phyloP scores from a whole-genome alignment of 2,113 vertebrate genomes.

The Pteruthius melanotis region DNA sequence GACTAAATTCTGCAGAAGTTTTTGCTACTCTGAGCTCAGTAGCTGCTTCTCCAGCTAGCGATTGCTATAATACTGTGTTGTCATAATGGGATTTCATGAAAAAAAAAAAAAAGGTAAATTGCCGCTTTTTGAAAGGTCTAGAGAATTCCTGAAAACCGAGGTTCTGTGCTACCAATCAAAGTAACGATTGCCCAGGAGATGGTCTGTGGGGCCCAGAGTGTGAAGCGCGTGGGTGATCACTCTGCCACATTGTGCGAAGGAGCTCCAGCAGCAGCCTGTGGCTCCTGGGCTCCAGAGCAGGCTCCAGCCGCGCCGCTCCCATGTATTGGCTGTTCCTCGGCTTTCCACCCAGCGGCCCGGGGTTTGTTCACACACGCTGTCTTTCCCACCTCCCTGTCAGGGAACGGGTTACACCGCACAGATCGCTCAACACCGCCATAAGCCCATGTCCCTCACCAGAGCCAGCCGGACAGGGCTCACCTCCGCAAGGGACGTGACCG shows the following conservation, averaged over 20 bases:
- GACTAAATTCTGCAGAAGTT: neutral
- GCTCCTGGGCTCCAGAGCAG: neutral
- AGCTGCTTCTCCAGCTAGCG: neutral
- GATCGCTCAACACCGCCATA: accelerated
- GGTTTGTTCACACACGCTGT: neutral
- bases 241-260: accelerated
- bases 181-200: neutral
- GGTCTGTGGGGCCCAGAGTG: neutral
- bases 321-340: accelerated
- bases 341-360: neutral
- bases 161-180: accelerated
- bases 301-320: neutral
- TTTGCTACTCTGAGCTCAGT: neutral
- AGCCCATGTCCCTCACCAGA: accelerated
- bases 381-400: accelerated
- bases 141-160: neutral
- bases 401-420: accelerated
- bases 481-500: neutral
- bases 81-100: accelerated
- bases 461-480: neutral
- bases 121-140: neutral
- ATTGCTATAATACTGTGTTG: accelerated
- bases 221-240: neutral
- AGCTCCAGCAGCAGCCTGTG: neutral
- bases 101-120: neutral